phyloP scores from a whole-genome alignment of 2,797 vertebrate genomes.

The Acanthurus tractus region DNA sequence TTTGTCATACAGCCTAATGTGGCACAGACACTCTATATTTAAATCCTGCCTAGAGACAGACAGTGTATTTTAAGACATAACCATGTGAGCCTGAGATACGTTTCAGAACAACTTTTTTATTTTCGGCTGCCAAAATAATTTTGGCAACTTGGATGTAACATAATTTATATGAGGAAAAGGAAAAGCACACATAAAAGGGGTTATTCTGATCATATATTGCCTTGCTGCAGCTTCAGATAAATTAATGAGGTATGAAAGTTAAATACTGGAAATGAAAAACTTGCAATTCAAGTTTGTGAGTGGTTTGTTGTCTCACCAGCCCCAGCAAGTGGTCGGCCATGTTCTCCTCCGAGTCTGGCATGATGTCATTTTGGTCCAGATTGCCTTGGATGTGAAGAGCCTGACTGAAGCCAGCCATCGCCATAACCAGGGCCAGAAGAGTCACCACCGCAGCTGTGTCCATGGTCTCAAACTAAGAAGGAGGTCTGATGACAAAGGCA shows the following conservation, averaged over 20 bases:
- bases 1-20: conserved; percentile 19
- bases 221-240: not conserved
- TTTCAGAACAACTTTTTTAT: not conserved
- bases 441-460: conserved; percentile 75
- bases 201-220: not conserved
- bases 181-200: not conserved
- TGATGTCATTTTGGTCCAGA: conserved; percentile 62
- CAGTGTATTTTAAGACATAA: conserved; percentile 16
- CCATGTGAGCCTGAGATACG: conserved; percentile 1
- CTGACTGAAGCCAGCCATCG: conserved; percentile 75
- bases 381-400: conserved; percentile 74
- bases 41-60: conserved; percentile 18
- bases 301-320: conserved; percentile 76
- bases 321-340: conserved; percentile 66
- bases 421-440: conserved; percentile 78
- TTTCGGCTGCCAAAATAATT: conserved; percentile 16
- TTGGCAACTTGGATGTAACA: not conserved
- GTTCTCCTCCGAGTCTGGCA: conserved; percentile 70
- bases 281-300: conserved; percentile 13
- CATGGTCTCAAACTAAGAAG: conserved; percentile 65
- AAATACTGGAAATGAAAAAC: not conserved
- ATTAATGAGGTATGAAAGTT: not conserved
- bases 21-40: conserved; percentile 11
- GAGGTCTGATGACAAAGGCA: conserved; percentile 21
- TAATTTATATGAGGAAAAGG: not conserved